Base-by-base conservation (phyloP, 2,888 invertebrate species). In the Cerceris rybyensis region DNA sequence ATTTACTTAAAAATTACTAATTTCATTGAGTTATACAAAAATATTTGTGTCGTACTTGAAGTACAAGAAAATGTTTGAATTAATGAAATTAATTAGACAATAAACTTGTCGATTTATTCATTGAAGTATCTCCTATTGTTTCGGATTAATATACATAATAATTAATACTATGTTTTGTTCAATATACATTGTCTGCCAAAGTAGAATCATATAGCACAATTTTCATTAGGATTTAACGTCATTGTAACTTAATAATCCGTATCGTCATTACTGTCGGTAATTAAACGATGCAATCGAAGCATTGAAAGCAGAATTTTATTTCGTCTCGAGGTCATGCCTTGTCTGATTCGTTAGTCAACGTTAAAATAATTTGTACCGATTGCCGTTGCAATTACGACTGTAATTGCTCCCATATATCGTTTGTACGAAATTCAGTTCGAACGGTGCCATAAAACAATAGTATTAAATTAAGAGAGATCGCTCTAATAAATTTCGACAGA, bases 391-490 rank as follows among this genome's bases (percentile, higher is more conserved):
- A 77, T 74, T 61, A 49, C 69, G 57, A 81, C 82, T 73, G 75
- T 68, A 82, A 78, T 82, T 79, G 75, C 69, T 60, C 58, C 54
- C 70, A 55, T 80, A 69, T 69, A 78, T 69, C 72, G 70, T 57
- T 43, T 60, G 46, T 55, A 65, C 43, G 57, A 75, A 75, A 70
- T 71, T 41, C 59, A 59, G 57, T 70, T 42, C 60, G 52, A 77
- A 43, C 73, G 46, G 28, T 17, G 16, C 63, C 68, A 61, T 77
- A 73, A 75, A 80, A 73, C 75, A 69, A 70, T 73, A 70, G 67
- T 72, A 80, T 80, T 67, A 80, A 82, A 80, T 80, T 67, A 64
- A 73, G 70, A 70, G 69, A 42, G 66, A 67, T 63, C 63, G 52
- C 50, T 0, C 28, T 61, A 55, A 75, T 64, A 65, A 78, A 75